Base-by-base conservation (phyloP, 1,140 invertebrate species). In the Leguminivora glycinivorella region DNA sequence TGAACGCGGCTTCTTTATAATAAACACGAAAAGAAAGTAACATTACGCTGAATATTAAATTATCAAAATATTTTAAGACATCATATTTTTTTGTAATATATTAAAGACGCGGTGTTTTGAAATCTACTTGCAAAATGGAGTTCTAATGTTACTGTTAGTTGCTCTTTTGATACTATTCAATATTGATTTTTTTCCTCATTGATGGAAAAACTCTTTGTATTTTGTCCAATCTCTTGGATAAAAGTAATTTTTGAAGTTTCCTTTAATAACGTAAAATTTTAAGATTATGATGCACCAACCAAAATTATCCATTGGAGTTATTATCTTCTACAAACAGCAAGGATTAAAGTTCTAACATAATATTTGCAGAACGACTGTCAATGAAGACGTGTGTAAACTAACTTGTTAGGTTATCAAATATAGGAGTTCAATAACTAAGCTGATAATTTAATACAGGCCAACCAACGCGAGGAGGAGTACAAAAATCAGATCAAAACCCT, bases 401-500 rank as follows among this genome's bases (percentile, higher is more conserved):
- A 25, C 47, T 40, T 43, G 40, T 43, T 47, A 67, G 58, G 60
- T 17, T 26, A 40, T 67, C 34, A 63, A 60, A 31, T 60, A 71
- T 22, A 34, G 26, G 52, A 60, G 38, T 68, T 63, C 60, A 77
- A 69, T 76, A 76, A 82, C 72, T 43, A 68, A 70, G 66, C 47
- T 77, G 67, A 83, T 75, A 68, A 75, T 91, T 88, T 71, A 70
- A 83, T 74, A 83, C 95, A 99, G 98, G 98, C 98, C 93, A 99
- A 98, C 94, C 98, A 99, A 95, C 97, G 99, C 92, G 99, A 99
- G 94, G 99, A 99, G 94, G 98, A 99, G 92, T 99, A 99, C 95
- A 99, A 99, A 95, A 98, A 99, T 93, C 98, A 99, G 94, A 99
- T 99, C 95, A 99, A 99, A 95, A 98, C 98, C 92, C 95, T 99